Base-by-base conservation (phyloP, 1,140 invertebrate species). In the Gonatopus flavifemur region DNA sequence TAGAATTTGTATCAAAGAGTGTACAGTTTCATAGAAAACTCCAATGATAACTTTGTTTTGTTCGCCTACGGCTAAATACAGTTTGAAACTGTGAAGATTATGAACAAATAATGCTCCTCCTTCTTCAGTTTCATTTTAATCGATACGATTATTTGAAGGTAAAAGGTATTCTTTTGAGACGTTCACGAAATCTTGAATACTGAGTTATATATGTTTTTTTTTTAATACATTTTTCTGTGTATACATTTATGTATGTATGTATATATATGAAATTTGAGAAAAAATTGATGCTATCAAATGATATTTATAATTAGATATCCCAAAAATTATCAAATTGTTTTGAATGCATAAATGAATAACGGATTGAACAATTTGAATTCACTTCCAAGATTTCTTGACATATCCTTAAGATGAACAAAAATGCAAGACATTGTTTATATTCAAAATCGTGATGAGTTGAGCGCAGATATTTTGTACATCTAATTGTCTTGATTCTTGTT, bases 1-100 rank as follows among this genome's bases (percentile, higher is more conserved):
- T 67, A 66, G 59, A 59, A 52, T 62, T 70, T 62, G 54, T 54
- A 52, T 62, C 44, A 53, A 40, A 53, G 47, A 43, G 43, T 52
- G 20, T 52, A 42, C 24, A 25, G 51, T 54, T 50, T 59, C 56
- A 59, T 61, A 65, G 50, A 63, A 62, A 60, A 67, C 15, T 56
- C 55, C 40, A 56, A 28, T n/a, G 21, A 31, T 50, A 30, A 31
- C 30, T 35, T 32, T 42, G 28, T 21, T 38, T 53, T 21, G n/a
- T 46, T 19, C 35, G 24, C 35, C 12, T 38, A n/a, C 25, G n/a
- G 22, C 32, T 25, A 12, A 9, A 32, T 20, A n/a, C 12, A 16
- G 16, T 30, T 37, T 33, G 20, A 9, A 28, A 33, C 30, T 33
- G 44, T 46, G 19, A 16, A 44, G 21, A 44, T 13, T 44, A n/a